Base-by-base conservation (phyloP, 1,140 invertebrate species). In the Cylas formicarius region DNA sequence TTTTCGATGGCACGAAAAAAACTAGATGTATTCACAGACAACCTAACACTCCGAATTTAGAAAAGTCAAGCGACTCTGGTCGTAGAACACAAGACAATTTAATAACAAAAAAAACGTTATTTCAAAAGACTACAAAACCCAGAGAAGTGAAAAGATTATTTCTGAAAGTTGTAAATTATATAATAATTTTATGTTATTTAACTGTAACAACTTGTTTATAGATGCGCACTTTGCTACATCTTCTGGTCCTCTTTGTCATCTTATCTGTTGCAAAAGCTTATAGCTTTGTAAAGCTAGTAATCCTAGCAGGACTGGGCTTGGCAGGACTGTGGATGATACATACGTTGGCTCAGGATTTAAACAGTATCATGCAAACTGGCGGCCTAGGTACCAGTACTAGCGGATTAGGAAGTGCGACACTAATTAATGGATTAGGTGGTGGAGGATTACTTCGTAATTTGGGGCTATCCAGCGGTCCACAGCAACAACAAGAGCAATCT, bases 271-370 rank as follows among this genome's bases (percentile, higher is more conserved):
- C 41, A 28, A 60, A 54, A 31, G 39, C 53, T 2, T 43, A 48
- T 17, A 45, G 39, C 48, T 55, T 59, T 27, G 40, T 58, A 32
- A 46, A 41, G 41, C 1, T 56, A 9, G 44, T 61, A 6, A 44
- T 59, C 21, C 43, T 59, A 29, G 53, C 57, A 22, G 48, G 40
- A 18, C 35, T 61, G 13, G 58, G 58, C 9, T 41, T 61, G 40
- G 52, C 50, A n/a, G 58, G 58, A 11, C 21, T 61, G 20, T 61
- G 57, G 56, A 59, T 61, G 57, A 35, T 57, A 8, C 58, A 61
- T 24, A 54, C 53, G 7, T 23, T 61, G 16, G 58, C 58, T 10
- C 50, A 57, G 39, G 58, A 61, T 44, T 61, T 53, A 28, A 36
- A 48, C 17, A 41, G 40, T 18, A 50, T 55, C 7, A 48, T 37